These are phyloP conservation scores for Pangasius mekongensis DNA, from an alignment of 2,797 vertebrate genomes.

Conservation along the genomic window DNA sequence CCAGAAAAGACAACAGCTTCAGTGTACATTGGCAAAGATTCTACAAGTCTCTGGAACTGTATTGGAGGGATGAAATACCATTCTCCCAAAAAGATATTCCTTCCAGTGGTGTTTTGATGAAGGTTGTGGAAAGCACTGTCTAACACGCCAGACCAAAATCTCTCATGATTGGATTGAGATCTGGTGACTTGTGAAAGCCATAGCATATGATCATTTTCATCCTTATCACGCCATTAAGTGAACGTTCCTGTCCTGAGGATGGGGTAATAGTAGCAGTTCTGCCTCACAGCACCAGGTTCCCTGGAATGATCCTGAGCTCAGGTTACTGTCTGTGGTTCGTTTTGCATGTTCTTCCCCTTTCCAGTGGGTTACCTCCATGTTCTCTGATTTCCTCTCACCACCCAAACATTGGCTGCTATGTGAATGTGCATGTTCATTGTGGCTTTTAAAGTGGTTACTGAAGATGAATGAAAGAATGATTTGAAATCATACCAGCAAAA, in stretches of 20 bases:
- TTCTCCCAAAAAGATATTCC: background rate
- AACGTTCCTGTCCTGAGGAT: background rate
- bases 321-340: background rate
- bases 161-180: background rate
- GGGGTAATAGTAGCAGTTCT: background rate
- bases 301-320: background rate
- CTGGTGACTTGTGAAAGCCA: background rate
- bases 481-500: background rate
- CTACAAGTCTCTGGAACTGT: background rate
- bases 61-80: background rate
- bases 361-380: background rate
- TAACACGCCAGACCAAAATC: background rate
- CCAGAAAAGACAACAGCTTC: background rate
- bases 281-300: background rate
- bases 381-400: background rate
- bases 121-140: background rate
- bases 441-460: background rate
- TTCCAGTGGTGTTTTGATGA: background rate
- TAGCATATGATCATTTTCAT: background rate
- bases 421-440: background rate
- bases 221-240: background rate
- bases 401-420: background rate
- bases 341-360: background rate
- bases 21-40: background rate
- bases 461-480: background rate